phyloP scores from a whole-genome alignment of 35 echinoderm and acorn worm species.

The Chiridota heheva region DNA sequence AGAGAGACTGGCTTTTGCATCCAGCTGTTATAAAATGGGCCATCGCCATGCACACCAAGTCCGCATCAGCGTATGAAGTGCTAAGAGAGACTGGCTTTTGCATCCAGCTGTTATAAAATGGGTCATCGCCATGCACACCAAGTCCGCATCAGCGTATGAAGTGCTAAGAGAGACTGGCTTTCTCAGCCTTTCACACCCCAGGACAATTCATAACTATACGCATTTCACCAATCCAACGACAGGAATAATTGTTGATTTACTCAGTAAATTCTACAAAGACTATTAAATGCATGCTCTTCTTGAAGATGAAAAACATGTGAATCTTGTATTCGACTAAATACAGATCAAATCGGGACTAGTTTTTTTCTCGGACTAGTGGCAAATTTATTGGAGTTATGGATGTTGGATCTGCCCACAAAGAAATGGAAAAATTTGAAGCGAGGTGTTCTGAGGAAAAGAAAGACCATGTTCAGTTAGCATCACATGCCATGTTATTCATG shows the following conservation, averaged over 20 bases:
- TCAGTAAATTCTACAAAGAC: neutral
- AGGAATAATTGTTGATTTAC: neutral
- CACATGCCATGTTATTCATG: constrained; percentile 30
- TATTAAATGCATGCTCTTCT: neutral
- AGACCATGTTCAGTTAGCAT: neutral
- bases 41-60: too few relatives aligned
- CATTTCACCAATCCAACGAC: neutral
- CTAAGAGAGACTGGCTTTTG: too few relatives aligned
- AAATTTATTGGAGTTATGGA: constrained; percentile 16
- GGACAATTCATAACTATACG: neutral
- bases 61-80: too few relatives aligned
- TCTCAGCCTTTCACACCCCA: neutral
- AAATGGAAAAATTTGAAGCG: constrained; percentile 17
- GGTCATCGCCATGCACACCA: too few relatives aligned
- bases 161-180: too few relatives aligned
- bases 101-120: too few relatives aligned
- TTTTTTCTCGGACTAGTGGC: neutral
- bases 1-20: constrained; percentile 4
- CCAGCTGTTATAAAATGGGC: too few relatives aligned
- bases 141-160: too few relatives aligned
- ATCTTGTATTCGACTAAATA: constrained; percentile 31
- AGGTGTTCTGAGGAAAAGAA: neutral
- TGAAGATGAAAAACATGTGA: neutral
- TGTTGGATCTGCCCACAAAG: neutral
- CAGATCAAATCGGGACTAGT: constrained; percentile 26